phyloP scores from a whole-genome alignment of 2,113 vertebrate genomes.

The Gobius niger region DNA sequence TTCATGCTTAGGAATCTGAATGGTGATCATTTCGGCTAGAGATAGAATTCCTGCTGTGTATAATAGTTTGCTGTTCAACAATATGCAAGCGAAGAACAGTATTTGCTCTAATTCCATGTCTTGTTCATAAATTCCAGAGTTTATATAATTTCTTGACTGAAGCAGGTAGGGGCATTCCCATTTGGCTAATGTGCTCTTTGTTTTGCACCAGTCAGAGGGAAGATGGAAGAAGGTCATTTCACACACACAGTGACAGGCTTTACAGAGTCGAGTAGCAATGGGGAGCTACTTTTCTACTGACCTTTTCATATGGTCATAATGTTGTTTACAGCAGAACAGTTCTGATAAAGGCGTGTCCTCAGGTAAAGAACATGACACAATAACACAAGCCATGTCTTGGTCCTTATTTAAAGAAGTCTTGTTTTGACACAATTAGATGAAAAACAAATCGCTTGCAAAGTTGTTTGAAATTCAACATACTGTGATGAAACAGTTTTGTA shows the following conservation, averaged over 20 bases:
- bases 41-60: no score
- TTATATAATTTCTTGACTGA: background rate
- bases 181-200: conserved; percentile 10
- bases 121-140: background rate
- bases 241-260: conserved; percentile 8
- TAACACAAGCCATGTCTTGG: no score
- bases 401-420: no score
- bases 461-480: no score
- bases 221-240: conserved; percentile 35
- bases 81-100: no score
- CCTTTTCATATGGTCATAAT: conserved; percentile 12
- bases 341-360: conserved; percentile 25
- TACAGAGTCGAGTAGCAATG: conserved; percentile 15
- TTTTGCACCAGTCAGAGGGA: conserved; percentile 16
- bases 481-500: no score
- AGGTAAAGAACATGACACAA: conserved; percentile 21
- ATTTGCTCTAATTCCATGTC: background rate
- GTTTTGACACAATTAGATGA: no score
- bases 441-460: no score
- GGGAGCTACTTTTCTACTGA: conserved; percentile 26
- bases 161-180: conserved; percentile 1
- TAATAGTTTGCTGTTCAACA: no score
- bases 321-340: conserved; percentile 22
- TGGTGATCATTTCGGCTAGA: no score
- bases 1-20: no score